These are phyloP conservation scores for Argyrosomus japonicus DNA, from an alignment of 2,113 vertebrate species.

Conservation along the genomic window DNA sequence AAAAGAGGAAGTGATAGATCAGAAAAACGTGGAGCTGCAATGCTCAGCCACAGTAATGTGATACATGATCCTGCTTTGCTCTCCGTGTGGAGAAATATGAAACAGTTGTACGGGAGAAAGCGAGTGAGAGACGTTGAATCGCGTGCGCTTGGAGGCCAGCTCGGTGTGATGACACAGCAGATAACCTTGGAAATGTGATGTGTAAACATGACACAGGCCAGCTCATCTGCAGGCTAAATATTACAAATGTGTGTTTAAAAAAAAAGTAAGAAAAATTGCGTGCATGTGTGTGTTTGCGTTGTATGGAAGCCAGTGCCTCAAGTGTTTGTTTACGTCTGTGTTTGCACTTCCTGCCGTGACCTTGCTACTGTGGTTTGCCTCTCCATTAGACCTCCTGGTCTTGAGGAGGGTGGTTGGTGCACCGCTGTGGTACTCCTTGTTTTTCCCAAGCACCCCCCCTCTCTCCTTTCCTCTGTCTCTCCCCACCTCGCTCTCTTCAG, in stretches of 20 bases:
- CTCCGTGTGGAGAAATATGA: conserved; percentile 44
- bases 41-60: conserved; percentile 51
- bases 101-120: conserved; percentile 45
- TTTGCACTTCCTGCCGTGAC: conserved; percentile 33
- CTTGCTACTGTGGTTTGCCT: conserved; percentile 42
- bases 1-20: conserved; percentile 66
- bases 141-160: conserved; percentile 40
- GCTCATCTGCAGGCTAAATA: conserved; percentile 7
- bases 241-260: neutral
- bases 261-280: neutral
- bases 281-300: neutral
- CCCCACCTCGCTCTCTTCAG: conserved; percentile 6
- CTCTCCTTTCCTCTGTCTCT: neutral
- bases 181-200: conserved; percentile 67
- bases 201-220: conserved; percentile 38
- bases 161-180: conserved; percentile 66
- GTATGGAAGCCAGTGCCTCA: neutral
- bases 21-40: conserved; percentile 48
- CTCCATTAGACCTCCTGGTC: conserved; percentile 36
- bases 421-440: conserved; percentile 22
- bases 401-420: conserved; percentile 36
- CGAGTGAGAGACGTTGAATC: conserved; percentile 44
- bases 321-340: conserved; percentile 21
- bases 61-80: conserved; percentile 45
- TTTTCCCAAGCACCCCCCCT: neutral